A percentile compares a stretch with the other conserved stretches of the same genome.
Evolutionary conservation across 1,140 invertebrate genomes (phyloP).

Genomic region (Lasioglossum baleicum): DNA sequence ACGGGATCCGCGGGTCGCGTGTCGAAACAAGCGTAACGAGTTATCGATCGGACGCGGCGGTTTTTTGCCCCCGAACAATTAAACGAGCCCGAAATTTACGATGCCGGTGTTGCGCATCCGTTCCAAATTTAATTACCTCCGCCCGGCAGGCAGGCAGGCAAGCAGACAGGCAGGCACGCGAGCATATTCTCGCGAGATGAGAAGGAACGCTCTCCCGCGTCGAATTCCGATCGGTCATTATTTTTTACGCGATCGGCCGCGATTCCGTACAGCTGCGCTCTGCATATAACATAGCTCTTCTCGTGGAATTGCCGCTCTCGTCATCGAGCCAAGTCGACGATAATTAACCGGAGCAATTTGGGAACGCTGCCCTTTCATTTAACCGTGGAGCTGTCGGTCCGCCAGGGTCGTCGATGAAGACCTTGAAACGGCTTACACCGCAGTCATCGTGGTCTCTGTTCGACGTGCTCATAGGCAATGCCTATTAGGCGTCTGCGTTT

Average conservation of each 20-base stretch:
- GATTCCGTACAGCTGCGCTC: too few relatives aligned
- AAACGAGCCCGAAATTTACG: too few relatives aligned
- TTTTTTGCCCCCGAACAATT: too few relatives aligned
- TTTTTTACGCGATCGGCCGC: too few relatives aligned
- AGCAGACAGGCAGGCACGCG: not conserved
- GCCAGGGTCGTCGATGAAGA: not conserved
- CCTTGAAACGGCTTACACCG: slow-evolving; percentile 20
- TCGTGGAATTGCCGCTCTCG: not conserved
- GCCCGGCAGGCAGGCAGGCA: too few relatives aligned
- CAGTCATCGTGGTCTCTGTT: slow-evolving; percentile 11
- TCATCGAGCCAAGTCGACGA: not conserved
- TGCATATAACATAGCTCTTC: too few relatives aligned
- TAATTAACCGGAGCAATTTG: slow-evolving; percentile 35
- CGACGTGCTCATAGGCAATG: not conserved
- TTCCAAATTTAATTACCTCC: too few relatives aligned
- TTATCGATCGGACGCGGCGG: too few relatives aligned
- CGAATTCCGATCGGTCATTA: not conserved
- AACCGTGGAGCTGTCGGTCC: not conserved
- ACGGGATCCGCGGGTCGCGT: not conserved
- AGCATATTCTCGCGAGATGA: not conserved
- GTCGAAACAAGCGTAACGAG: too few relatives aligned
- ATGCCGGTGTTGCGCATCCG: too few relatives aligned
- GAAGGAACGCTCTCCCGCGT: not conserved
- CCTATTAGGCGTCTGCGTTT: too few relatives aligned
- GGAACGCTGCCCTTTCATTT: slow-evolving; percentile 29